Evolutionary conservation across 2,888 invertebrate genomes (phyloP).

Genomic region (Cecidostiba fungosa): DNA sequence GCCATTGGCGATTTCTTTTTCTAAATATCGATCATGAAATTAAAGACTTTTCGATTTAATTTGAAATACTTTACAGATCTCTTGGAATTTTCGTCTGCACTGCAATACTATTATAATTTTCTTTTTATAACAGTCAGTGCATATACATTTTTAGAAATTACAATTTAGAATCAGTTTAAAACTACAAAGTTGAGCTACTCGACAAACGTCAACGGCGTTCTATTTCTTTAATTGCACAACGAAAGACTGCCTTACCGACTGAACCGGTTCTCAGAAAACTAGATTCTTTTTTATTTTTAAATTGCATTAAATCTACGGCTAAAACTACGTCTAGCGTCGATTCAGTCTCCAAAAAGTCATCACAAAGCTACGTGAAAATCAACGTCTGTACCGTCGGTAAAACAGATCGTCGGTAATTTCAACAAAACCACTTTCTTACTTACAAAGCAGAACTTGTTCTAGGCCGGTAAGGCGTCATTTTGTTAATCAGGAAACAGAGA

Average conservation of each 20-base stretch:
- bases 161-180: slow-evolving; percentile 2
- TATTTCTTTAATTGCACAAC: slow-evolving; percentile 2
- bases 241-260: neutral
- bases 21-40: neutral
- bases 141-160: neutral
- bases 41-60: neutral
- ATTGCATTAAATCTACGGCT: neutral
- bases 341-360: slow-evolving; percentile 12
- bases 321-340: neutral
- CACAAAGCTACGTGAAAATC: neutral
- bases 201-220: neutral
- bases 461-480: neutral
- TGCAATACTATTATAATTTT: neutral
- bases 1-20: slow-evolving; percentile 32
- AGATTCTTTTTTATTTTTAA: neutral
- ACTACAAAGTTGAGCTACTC: neutral
- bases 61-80: neutral
- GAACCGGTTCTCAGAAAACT: neutral
- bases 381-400: neutral
- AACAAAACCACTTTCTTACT: neutral
- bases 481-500: neutral
- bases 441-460: neutral
- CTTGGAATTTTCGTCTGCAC: neutral
- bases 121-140: neutral
- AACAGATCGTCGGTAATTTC: slow-evolving; percentile 1